Percentiles rank a stretch among this genome's conserved stretches.
phyloP scores from a whole-genome alignment of 2,113 vertebrate species.

The Anseranas semipalmata region DNA sequence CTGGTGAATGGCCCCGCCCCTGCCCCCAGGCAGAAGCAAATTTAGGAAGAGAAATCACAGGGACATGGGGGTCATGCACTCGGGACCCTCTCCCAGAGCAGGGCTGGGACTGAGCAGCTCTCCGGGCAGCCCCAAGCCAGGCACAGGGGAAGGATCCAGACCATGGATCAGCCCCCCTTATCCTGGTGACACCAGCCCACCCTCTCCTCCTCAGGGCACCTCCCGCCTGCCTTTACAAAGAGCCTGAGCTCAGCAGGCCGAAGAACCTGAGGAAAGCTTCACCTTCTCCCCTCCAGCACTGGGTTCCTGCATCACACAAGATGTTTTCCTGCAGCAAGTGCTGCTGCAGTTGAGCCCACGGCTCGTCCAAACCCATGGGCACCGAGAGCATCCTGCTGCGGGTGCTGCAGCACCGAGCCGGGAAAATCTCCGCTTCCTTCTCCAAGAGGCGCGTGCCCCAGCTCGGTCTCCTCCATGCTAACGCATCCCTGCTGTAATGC shows the following conservation, averaged over 20 bases:
- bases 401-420: neutral
- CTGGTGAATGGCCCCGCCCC: neutral
- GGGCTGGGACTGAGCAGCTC: neutral
- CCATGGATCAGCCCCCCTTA: neutral
- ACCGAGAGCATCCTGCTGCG: neutral
- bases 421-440: neutral
- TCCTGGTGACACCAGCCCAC: accelerated
- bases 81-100: neutral
- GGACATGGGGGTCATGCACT: accelerated
- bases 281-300: neutral
- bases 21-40: accelerated
- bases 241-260: neutral
- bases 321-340: accelerated
- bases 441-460: neutral
- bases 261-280: neutral
- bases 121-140: neutral
- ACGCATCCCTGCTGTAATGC: neutral
- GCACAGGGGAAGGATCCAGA: neutral
- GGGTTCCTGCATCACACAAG: neutral
- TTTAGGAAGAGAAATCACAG: neutral
- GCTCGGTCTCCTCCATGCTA: neutral
- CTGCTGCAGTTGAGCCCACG: neutral
- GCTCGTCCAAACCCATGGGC: neutral
- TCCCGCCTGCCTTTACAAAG: neutral
- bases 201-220: neutral